Conservation (phyloP, 2,888 invertebrate genomes). For the Cremastinae sp. region DNA sequence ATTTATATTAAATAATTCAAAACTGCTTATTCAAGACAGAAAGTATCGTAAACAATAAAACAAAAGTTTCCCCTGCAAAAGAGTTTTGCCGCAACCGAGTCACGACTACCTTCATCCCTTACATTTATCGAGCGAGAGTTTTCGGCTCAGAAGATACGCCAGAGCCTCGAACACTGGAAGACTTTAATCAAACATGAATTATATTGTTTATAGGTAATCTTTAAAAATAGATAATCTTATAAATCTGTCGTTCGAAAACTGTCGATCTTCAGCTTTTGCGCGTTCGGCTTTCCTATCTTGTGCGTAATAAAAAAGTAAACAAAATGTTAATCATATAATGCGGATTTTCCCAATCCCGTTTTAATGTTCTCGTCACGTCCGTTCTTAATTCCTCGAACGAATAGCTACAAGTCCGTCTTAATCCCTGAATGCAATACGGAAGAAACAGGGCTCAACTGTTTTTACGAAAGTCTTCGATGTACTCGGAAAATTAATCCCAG, state of each 20-base stretch:
- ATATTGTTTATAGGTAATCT: constrained; percentile 12
- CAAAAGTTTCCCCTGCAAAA: neutral
- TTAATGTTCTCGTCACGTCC: constrained; percentile 13
- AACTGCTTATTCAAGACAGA: too few species aligned
- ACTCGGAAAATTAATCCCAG: too few species aligned
- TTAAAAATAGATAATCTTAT: too few species aligned
- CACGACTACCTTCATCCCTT: constrained; percentile 7
- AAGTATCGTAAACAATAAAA: too few species aligned
- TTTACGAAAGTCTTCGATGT: too few species aligned
- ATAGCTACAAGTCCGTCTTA: constrained; percentile 6
- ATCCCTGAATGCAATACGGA: neutral
- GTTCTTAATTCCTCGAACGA: constrained; percentile 16
- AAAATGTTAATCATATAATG: constrained; percentile 1
- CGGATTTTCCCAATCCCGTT: constrained; percentile 1
- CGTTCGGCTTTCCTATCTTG: too few species aligned
- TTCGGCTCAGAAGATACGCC: neutral
- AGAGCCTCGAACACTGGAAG: too few species aligned
- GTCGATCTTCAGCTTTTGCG: too few species aligned
- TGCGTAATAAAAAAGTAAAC: too few species aligned
- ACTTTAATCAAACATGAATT: too few species aligned
- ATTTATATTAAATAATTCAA: too few species aligned
- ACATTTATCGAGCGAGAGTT: constrained; percentile 31
- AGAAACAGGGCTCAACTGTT: neutral
- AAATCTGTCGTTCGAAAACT: too few species aligned
- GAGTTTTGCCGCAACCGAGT: neutral